Conservation (phyloP, 2,797 vertebrate species). For the Cryptoprocta ferox region DNA sequence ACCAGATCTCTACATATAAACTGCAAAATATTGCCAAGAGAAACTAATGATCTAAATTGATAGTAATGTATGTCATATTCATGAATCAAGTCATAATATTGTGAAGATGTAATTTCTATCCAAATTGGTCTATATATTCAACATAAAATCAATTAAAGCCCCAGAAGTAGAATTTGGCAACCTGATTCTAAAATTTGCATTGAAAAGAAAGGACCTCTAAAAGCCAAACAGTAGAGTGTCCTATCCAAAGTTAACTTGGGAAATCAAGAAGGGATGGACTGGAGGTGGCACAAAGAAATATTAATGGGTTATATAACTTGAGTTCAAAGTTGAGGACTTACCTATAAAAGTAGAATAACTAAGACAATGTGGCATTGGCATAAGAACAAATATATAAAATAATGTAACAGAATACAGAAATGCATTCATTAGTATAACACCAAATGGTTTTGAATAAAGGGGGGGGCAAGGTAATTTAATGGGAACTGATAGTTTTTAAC, state of each 20-base stretch:
- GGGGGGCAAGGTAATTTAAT: neutral
- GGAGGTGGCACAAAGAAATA: neutral
- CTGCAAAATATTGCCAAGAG: neutral
- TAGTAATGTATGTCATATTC: neutral
- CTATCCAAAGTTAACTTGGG: neutral
- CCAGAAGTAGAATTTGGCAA: neutral
- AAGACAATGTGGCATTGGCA: neutral
- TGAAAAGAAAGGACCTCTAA: neutral
- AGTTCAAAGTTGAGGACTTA: neutral
- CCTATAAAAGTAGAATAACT: neutral
- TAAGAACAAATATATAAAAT: neutral
- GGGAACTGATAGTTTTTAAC: neutral
- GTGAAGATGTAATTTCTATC: neutral
- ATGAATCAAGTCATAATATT: neutral
- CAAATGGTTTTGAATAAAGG: neutral
- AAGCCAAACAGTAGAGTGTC: neutral
- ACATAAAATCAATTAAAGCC: neutral
- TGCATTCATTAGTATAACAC: neutral
- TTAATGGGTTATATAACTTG: neutral
- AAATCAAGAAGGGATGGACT: neutral
- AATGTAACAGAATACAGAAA: neutral
- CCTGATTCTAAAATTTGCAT: neutral
- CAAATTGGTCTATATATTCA: neutral
- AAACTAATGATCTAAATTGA: neutral
- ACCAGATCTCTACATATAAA: neutral